Conservation (phyloP, 2,113 vertebrate species). For the Lepus americanus region DNA sequence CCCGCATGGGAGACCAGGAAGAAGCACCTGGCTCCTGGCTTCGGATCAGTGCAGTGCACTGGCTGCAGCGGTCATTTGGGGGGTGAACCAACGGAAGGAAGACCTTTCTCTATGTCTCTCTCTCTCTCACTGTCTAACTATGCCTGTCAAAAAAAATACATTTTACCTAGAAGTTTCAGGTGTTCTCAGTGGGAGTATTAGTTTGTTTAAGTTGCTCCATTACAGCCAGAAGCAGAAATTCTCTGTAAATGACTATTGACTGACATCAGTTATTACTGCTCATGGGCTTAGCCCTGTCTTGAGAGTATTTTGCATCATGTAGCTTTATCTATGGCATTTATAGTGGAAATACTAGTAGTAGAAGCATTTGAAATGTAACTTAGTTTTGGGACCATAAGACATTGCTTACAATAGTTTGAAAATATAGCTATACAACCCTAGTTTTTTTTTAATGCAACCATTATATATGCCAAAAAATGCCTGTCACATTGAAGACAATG, state of each 20-base stretch:
- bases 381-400: conserved; percentile 16
- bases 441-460: conserved; percentile 3
- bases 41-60: too few relatives aligned
- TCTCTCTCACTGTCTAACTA: too few relatives aligned
- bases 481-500: neutral
- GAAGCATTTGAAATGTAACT: neutral
- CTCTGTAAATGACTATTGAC: neutral
- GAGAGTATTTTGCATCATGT: neutral
- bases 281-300: neutral
- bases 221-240: neutral
- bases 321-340: neutral
- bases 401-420: conserved; percentile 42
- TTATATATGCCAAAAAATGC: neutral
- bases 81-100: too few relatives aligned
- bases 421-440: neutral
- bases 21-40: too few relatives aligned
- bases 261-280: neutral
- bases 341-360: neutral
- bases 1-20: too few relatives aligned
- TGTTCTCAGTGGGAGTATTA: neutral
- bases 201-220: neutral
- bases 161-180: neutral
- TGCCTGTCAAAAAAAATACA: too few relatives aligned
- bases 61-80: too few relatives aligned
- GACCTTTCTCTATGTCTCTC: too few relatives aligned